These are phyloP conservation scores for Neoarius graeffei DNA, from an alignment of 2,113 vertebrate species.

Conservation along the genomic window DNA sequence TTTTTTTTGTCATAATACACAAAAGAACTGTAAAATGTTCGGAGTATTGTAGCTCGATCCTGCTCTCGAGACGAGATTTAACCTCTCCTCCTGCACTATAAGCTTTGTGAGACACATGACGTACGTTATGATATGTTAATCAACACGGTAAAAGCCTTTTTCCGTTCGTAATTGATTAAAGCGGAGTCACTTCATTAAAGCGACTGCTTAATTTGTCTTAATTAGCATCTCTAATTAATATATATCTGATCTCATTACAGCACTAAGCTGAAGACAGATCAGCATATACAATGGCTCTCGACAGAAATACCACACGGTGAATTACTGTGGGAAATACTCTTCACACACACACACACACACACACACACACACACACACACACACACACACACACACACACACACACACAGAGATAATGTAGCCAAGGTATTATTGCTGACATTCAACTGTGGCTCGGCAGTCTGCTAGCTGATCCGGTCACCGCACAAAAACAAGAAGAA, in stretches of 20 bases:
- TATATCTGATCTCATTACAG: slow-evolving; percentile 49
- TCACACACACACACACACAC: not conserved
- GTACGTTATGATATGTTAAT: slow-evolving; percentile 33
- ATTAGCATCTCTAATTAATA: slow-evolving; percentile 50
- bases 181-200: slow-evolving; percentile 44
- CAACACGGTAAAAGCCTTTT: slow-evolving; percentile 28
- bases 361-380: slow-evolving; percentile 15
- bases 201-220: slow-evolving; percentile 41
- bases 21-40: not conserved
- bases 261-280: slow-evolving; percentile 29
- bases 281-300: slow-evolving; percentile 33
- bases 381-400: slow-evolving; percentile 19
- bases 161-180: slow-evolving; percentile 44
- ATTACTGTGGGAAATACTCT: not conserved
- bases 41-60: not conserved
- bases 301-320: not conserved
- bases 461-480: not conserved
- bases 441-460: slow-evolving; percentile 5
- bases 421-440: not conserved
- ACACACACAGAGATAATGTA: not conserved
- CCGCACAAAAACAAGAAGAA: slow-evolving; percentile 7
- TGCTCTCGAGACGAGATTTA: not conserved
- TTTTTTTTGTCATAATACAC: too few relatives aligned
- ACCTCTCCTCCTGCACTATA: not conserved
- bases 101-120: slow-evolving; percentile 30